Conservation (phyloP, 2,113 vertebrate species). For the Jaculus jaculus region DNA sequence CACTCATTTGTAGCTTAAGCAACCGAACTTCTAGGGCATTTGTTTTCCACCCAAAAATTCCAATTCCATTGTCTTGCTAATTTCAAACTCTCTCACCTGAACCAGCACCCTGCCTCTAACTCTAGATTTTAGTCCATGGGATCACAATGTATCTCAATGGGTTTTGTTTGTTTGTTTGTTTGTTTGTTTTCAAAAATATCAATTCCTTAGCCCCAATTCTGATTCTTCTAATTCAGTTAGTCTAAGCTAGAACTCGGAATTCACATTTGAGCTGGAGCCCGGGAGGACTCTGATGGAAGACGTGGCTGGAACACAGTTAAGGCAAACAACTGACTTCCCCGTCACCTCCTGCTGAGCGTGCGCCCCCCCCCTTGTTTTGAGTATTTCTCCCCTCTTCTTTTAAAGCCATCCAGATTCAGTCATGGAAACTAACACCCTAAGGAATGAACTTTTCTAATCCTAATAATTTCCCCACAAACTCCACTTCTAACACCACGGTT, state of each 20-base stretch:
- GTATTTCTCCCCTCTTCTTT: neutral
- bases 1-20: neutral
- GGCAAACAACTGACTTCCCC: neutral
- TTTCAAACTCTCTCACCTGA: neutral
- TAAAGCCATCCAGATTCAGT: too few species aligned
- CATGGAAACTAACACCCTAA: neutral
- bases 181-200: neutral
- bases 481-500: neutral
- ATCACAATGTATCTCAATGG: neutral
- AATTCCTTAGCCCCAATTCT: neutral
- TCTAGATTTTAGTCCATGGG: neutral
- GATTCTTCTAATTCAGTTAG: neutral
- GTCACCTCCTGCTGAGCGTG: neutral
- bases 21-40: neutral
- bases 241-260: neutral
- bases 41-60: neutral
- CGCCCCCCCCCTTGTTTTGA: too few species aligned
- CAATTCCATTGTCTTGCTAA: neutral
- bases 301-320: neutral
- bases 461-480: neutral
- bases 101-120: neutral
- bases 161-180: too few species aligned
- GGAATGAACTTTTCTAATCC: neutral
- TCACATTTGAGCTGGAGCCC: neutral
- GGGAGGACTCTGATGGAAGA: neutral